phyloP scores from a whole-genome alignment of 2,888 invertebrate species.

The Calliscelio sp. region DNA sequence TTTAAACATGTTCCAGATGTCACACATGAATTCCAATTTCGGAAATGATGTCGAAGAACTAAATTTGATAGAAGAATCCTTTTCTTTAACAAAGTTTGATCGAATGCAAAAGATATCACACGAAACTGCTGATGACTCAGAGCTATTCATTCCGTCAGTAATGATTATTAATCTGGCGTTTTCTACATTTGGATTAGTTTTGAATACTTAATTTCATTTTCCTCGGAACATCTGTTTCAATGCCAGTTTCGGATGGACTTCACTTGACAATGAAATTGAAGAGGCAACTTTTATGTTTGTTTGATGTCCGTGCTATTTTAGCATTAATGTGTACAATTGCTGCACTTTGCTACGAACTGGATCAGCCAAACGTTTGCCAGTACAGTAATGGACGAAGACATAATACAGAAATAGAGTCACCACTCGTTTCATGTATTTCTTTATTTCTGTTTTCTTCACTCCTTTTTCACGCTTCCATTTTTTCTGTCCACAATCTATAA shows the following conservation, averaged over 20 bases:
- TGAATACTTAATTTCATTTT: no score
- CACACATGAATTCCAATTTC: no score
- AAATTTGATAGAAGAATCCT: no score
- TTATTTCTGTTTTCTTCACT: slow-evolving; percentile 33
- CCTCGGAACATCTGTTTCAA: background rate
- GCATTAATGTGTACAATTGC: slow-evolving; percentile 79
- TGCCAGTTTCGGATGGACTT: slow-evolving; percentile 5
- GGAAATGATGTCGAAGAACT: no score
- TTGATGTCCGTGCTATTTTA: slow-evolving; percentile 82
- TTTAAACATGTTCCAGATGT: no score
- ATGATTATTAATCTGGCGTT: no score
- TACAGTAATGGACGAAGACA: slow-evolving; percentile 80
- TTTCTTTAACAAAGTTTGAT: no score
- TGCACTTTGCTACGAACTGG: slow-evolving; percentile 76
- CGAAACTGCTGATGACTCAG: no score
- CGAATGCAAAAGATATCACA: no score
- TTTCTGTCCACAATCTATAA: background rate
- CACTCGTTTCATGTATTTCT: slow-evolving; percentile 65
- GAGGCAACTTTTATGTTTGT: slow-evolving; percentile 77
- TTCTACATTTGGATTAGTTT: no score
- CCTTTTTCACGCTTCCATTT: background rate
- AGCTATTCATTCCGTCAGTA: no score
- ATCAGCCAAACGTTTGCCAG: slow-evolving; percentile 63
- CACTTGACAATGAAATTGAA: slow-evolving; percentile 46
- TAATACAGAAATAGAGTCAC: slow-evolving; percentile 81